These are phyloP conservation scores for Pao palembangensis DNA, from an alignment of 2,113 vertebrate genomes.

Conservation along the genomic window DNA sequence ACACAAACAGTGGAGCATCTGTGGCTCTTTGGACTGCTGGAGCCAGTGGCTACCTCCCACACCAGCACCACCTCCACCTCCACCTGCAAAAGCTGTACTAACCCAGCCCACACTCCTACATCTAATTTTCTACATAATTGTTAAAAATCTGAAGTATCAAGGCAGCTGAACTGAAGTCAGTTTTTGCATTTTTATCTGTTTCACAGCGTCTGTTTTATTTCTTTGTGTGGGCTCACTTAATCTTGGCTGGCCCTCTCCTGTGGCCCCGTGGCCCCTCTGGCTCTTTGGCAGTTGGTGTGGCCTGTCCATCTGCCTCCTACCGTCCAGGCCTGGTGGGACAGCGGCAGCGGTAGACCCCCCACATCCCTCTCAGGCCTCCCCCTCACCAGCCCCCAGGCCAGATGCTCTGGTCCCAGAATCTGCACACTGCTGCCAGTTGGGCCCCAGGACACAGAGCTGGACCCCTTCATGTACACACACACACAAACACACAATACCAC, in stretches of 20 bases:
- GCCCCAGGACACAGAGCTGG: constrained; percentile 59
- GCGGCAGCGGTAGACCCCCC: constrained; percentile 51
- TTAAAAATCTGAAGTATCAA: not conserved
- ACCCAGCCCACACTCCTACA: no score
- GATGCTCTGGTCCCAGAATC: constrained; percentile 66
- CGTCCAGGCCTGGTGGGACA: constrained; percentile 67
- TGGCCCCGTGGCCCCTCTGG: constrained; percentile 55
- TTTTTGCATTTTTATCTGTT: no score
- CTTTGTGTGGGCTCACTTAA: constrained; percentile 36
- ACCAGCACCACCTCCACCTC: constrained; percentile 26
- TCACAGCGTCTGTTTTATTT: not conserved
- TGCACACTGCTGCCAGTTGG: constrained; percentile 64
- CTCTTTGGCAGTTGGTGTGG: constrained; percentile 68
- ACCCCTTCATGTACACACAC: constrained; percentile 32
- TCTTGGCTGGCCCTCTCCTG: constrained; percentile 57
- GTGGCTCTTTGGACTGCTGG: constrained; percentile 86
- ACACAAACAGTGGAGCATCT: constrained; percentile 99
- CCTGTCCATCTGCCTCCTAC: constrained; percentile 77
- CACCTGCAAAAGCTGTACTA: constrained; percentile 7
- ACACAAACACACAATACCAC: constrained; percentile 26
- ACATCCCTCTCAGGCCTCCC: constrained; percentile 28
- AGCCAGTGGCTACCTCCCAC: constrained; percentile 62
- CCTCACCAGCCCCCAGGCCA: constrained; percentile 57
- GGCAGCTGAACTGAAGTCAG: not conserved
- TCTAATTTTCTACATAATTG: not conserved